phyloP scores from a whole-genome alignment of 1,140 invertebrate genomes.

The Ericerus pela region DNA sequence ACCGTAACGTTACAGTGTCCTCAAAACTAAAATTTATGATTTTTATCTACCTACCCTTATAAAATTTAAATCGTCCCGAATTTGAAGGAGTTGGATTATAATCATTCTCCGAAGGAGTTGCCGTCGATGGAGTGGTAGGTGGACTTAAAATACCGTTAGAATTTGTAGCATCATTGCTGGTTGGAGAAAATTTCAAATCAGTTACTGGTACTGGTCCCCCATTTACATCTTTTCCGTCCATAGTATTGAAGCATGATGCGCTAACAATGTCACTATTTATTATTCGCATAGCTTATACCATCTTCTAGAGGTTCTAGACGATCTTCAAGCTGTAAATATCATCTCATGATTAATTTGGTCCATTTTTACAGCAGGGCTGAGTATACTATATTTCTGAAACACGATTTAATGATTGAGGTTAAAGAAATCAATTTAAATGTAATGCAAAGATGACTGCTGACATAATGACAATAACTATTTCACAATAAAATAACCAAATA shows the following conservation, averaged over 20 bases:
- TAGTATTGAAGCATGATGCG: slow-evolving; percentile 28
- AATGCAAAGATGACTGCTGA: neutral
- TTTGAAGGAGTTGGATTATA: slow-evolving; percentile 17
- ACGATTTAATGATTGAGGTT: neutral
- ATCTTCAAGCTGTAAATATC: neutral
- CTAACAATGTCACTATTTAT: slow-evolving; percentile 21
- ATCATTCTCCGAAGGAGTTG: slow-evolving; percentile 13
- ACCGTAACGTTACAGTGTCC: neutral
- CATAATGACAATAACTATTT: neutral
- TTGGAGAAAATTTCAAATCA: slow-evolving; percentile 20
- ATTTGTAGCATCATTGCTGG: slow-evolving; percentile 14
- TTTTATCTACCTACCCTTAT: slow-evolving; percentile 34
- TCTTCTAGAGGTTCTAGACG: neutral
- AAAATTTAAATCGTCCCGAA: slow-evolving; percentile 41
- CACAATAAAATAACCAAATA: neutral
- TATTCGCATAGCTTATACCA: slow-evolving; percentile 23
- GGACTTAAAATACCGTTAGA: slow-evolving; percentile 20
- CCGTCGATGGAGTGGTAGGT: slow-evolving; percentile 15
- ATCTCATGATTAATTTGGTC: neutral
- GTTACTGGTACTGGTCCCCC: slow-evolving; percentile 25
- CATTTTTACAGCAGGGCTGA: neutral
- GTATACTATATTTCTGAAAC: neutral
- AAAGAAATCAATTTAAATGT: neutral
- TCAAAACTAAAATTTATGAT: neutral
- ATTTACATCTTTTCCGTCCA: slow-evolving; percentile 28